Evolutionary conservation across 2,888 invertebrate species (phyloP).

Genomic region (Eupithecia inturbata): DNA sequence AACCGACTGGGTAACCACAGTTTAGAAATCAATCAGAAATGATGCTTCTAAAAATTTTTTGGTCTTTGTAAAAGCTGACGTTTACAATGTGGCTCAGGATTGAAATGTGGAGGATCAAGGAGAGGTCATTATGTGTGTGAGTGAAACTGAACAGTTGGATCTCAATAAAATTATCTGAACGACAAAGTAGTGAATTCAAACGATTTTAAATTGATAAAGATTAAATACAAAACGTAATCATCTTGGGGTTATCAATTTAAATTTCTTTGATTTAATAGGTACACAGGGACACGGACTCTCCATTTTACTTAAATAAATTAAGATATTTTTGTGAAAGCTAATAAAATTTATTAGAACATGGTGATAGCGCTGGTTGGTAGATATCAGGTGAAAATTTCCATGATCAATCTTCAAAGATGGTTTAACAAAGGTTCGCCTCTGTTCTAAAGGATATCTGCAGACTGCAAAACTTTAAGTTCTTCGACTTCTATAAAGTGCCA

Average conservation of each 20-base stretch:
- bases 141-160: background rate
- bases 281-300: background rate
- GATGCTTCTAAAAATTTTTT: background rate
- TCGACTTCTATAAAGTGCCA: constrained; percentile 68
- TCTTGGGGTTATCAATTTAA: background rate
- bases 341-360: background rate
- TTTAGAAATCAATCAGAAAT: constrained; percentile 9
- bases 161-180: background rate
- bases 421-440: constrained; percentile 12
- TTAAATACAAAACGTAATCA: background rate
- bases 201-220: background rate
- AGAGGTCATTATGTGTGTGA: background rate
- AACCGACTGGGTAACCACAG: constrained; percentile 47
- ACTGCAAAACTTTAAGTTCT: constrained; percentile 69
- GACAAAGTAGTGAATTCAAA: background rate
- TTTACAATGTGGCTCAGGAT: background rate
- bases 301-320: background rate
- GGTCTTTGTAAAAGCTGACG: background rate
- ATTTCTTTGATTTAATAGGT: background rate
- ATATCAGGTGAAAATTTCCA: background rate
- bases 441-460: constrained; percentile 18
- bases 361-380: background rate
- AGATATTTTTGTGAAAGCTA: background rate
- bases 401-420: background rate
- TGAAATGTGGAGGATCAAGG: background rate